Base-by-base conservation (phyloP, 1,140 invertebrate genomes). In the Neelides sp. region DNA sequence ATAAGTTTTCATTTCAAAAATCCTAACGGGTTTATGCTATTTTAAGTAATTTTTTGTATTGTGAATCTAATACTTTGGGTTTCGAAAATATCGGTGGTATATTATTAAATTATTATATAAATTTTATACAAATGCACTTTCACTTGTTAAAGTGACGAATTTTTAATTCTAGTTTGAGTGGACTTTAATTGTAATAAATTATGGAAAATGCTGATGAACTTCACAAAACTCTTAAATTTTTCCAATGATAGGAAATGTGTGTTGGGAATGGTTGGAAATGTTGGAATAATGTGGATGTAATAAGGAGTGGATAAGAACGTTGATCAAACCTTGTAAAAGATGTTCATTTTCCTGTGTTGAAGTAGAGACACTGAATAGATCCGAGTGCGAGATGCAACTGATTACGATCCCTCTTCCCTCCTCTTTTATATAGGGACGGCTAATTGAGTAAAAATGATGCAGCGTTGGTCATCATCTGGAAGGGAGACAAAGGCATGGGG, bases 351-450 rank as follows among this genome's bases (percentile, higher is more conserved):
- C 37, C 15, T 15, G 19, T 13, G 15, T 13, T 40, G 37, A 15
- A 8, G 5, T 8, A 13, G 37, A 8, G 5, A 40, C 12, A 8
- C 7, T 8, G 5, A 15, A 19, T 40, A 19, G 8, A 7, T 15
- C 5, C 15, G 10, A 40, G 10, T 12, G 19, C 37, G 19, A 40
- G 19, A 40, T 40, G 12, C 37, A 19, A 40, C 37, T 40, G 37
- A 40, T 40, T 40, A 40, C 5, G 19, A 40, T 19, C 19, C 19
- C 15, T 8, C 37, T 13, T 40, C 19, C 12, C 19, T 19, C 10
- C 12, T 19, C 37, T 40, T 40, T 40, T 40, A 40, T 40, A 40
- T 40, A 40, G 37, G 37, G 37, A 19, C 5, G 5, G 37, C 12
- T 5, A 40, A 40, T n/a, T n/a, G n/a, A n/a, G n/a, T n/a, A n/a